phyloP scores from a whole-genome alignment of 2,797 vertebrate species.

The Hyperoplus lanceolatus region DNA sequence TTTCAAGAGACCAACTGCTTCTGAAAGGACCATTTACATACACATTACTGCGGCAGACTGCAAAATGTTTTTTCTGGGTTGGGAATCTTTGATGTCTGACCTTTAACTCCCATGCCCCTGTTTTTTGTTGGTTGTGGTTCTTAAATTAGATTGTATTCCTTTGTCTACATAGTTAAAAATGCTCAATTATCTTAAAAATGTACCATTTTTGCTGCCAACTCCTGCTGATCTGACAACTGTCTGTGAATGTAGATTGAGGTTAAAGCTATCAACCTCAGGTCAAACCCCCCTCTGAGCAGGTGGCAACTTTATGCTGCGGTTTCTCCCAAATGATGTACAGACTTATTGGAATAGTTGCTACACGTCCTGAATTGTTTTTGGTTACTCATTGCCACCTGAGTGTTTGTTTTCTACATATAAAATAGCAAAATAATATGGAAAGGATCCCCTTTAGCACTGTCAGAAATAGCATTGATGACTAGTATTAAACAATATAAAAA shows the following conservation, averaged over 20 bases:
- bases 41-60: conserved; percentile 13
- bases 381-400: too few relatives aligned
- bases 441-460: too few relatives aligned
- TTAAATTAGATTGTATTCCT: neutral
- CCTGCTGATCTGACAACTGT: neutral
- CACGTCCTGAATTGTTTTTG: too few relatives aligned
- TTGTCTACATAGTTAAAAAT: neutral
- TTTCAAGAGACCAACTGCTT: conserved; percentile 27
- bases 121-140: neutral
- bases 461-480: too few relatives aligned
- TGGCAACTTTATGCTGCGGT: neutral
- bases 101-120: neutral
- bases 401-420: too few relatives aligned
- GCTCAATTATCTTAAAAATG: neutral
- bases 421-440: too few relatives aligned
- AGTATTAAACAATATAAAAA: too few relatives aligned
- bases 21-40: conserved; percentile 14
- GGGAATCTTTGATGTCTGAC: conserved; percentile 4
- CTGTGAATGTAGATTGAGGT: neutral
- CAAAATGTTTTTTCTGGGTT: neutral
- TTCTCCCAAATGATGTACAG: neutral
- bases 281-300: neutral
- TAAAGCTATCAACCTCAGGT: neutral
- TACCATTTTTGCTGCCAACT: neutral
- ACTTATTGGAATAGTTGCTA: too few relatives aligned